A percentile compares a stretch with the other conserved stretches of the same genome.
phyloP scores from a whole-genome alignment of 2,888 invertebrate species.

The Onthophagus sagittarius region DNA sequence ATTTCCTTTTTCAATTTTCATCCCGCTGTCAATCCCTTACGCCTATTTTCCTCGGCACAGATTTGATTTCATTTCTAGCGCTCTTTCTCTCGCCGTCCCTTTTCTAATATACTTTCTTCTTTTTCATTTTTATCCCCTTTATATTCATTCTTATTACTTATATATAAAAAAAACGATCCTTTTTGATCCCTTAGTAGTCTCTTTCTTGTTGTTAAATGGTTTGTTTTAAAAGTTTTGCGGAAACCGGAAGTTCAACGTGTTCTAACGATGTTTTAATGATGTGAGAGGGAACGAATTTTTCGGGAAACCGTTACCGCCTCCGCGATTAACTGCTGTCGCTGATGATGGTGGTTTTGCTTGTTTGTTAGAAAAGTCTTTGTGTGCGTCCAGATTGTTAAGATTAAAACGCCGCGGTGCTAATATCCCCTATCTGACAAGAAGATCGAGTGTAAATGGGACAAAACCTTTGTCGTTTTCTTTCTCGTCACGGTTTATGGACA shows the following conservation, averaged over 20 bases:
- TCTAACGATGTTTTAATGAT: not conserved
- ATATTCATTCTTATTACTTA: no score
- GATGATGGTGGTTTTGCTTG: no score
- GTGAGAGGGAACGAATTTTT: not conserved
- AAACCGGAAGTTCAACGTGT: not conserved
- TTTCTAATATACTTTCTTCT: not conserved
- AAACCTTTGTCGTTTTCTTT: not conserved
- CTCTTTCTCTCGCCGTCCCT: slow-evolving; percentile 40
- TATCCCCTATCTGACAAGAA: not conserved
- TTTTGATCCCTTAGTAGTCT: not conserved
- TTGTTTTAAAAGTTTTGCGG: not conserved
- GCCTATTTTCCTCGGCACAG: slow-evolving; percentile 50
- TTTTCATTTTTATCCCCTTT: no score
- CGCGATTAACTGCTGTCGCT: no score
- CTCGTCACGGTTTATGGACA: not conserved
- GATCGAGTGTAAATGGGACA: not conserved
- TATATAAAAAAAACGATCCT: not conserved
- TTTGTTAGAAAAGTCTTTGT: not conserved
- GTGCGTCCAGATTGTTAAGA: not conserved
- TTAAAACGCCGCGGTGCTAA: not conserved
- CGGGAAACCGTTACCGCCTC: not conserved
- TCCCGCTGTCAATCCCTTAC: slow-evolving; percentile 49
- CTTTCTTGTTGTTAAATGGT: not conserved
- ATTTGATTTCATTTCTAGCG: slow-evolving; percentile 48
- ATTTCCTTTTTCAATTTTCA: slow-evolving; percentile 54